These are phyloP conservation scores for Hypsopygia costalis DNA, from an alignment of 2,888 invertebrate species.

Conservation along the genomic window DNA sequence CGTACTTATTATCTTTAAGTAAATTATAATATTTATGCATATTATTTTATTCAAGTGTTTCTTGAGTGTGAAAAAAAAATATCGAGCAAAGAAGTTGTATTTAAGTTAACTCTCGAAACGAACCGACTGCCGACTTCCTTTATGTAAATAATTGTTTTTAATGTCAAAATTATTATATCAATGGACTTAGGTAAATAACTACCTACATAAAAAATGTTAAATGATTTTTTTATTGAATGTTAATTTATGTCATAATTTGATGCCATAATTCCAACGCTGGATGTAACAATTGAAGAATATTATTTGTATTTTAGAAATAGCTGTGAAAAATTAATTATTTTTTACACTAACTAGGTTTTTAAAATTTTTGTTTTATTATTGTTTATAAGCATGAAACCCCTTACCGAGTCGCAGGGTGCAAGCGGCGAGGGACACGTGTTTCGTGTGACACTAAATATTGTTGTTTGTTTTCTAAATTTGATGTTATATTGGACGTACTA, in stretches of 20 bases:
- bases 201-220: too few relatives aligned
- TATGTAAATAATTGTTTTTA: slow-evolving; percentile 15
- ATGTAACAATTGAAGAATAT: too few relatives aligned
- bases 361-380: too few relatives aligned
- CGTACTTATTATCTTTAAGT: slow-evolving; percentile 2
- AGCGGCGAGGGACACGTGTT: slow-evolving; percentile 42
- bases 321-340: too few relatives aligned
- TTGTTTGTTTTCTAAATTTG: slow-evolving; percentile 15
- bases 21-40: slow-evolving; percentile 1
- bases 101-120: slow-evolving; percentile 58
- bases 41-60: slow-evolving; percentile 26
- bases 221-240: too few relatives aligned
- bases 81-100: slow-evolving; percentile 64
- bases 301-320: too few relatives aligned
- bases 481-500: slow-evolving; percentile 30
- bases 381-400: slow-evolving; percentile 31
- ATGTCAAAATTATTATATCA: too few relatives aligned
- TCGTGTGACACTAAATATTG: slow-evolving; percentile 26
- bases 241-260: too few relatives aligned
- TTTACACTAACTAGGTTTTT: too few relatives aligned
- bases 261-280: too few relatives aligned
- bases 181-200: too few relatives aligned
- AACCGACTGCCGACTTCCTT: slow-evolving; percentile 70
- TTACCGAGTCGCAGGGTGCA: slow-evolving; percentile 48
- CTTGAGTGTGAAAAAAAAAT: slow-evolving; percentile 44